These are phyloP conservation scores for Anguilla anguilla DNA, from an alignment of 2,797 vertebrate genomes.

Conservation along the genomic window DNA sequence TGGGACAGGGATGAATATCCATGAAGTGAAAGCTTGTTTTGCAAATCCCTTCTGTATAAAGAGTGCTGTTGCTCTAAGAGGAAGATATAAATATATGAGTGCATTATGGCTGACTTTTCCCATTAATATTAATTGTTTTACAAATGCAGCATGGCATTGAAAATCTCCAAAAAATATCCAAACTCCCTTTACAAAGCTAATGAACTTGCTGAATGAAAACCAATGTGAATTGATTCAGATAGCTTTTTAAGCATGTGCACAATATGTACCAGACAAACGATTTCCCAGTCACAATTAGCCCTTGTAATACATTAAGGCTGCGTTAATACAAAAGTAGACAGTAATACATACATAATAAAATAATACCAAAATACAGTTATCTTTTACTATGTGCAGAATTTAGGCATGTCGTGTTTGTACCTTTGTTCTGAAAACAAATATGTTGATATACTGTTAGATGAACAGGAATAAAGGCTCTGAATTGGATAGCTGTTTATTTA, in stretches of 20 bases:
- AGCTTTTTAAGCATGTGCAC: not conserved
- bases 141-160: not conserved
- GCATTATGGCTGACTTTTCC: not conserved
- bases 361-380: not conserved
- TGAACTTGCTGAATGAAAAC: not conserved
- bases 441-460: too few species aligned
- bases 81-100: not conserved
- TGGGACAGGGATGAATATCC: constrained; percentile 1
- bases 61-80: not conserved
- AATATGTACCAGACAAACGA: not conserved
- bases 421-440: too few species aligned
- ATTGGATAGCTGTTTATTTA: too few species aligned
- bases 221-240: not conserved
- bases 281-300: not conserved
- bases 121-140: not conserved
- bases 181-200: not conserved
- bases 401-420: too few species aligned
- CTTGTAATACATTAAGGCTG: not conserved
- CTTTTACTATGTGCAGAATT: too few species aligned
- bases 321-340: not conserved
- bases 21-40: not conserved
- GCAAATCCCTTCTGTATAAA: not conserved
- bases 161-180: not conserved
- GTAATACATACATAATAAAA: not conserved
- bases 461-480: too few species aligned